Base-by-base conservation (phyloP, 2,113 vertebrate species). In the Lasiurus borealis region DNA sequence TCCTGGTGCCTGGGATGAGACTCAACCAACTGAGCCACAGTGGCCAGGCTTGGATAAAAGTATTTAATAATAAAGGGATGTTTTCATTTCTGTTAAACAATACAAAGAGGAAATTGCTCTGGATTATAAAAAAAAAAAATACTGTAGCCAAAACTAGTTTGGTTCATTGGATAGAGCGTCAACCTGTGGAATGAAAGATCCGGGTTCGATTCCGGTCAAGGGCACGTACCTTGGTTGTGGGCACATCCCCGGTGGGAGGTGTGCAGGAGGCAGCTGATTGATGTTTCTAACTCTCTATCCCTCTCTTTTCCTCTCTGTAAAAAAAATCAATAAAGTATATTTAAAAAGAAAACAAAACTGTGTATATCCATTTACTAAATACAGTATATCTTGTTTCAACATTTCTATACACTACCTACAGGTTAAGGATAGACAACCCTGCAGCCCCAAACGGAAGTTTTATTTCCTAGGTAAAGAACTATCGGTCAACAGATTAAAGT, bases 41-140 rank as follows among this genome's bases (percentile, higher is more conserved):
- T 15, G 13, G 64, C 64, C 64, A n/a, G 64, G 64, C 23, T 27
- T 27, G 57, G 23, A 27, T 27, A 27, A 62, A 62, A 48, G 73
- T 93, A 91, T 46, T 93, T 81, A 84, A 83, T 52, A 83, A 84
- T 52, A 92, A 85, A 80, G 29, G 1, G 5, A 72, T 48, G 14
- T 69, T 85, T 75, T 90, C 40, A 57, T 88, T 87, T 94, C 72
- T 88, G 8, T 87, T 89, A 64, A 93, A 96, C 90, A 66, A 75
- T 46, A 82, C 3, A 76, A 50, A 50, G 46, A 77, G 29, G 27
- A 75, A 46, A 36, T 76, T 48, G 4, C 57, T 75, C 25, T 80
- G 46, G 36, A 85, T 85, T 91, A 91, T 71, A 40, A 40, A 40
- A 94, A 85, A 75, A 68, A 84, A 95, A 93, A 88, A 54, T 93